Base-by-base conservation (phyloP, 2,113 vertebrate species). In the Bujurquina vittata region DNA sequence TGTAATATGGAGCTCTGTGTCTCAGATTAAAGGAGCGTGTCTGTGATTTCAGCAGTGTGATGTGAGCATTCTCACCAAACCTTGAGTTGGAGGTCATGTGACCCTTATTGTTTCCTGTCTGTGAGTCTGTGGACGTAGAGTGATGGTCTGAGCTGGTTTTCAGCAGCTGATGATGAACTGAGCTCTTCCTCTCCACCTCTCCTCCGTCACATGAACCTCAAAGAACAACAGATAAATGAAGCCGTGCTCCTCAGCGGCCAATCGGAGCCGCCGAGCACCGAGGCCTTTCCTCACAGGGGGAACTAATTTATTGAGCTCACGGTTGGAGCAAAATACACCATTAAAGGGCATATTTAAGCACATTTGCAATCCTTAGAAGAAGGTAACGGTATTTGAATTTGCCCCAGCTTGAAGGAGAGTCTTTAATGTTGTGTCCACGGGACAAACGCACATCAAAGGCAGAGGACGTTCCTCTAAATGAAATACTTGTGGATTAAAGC, bases 291-390 rank as follows among this genome's bases (percentile, higher is more conserved):
- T 86, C 83, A 60, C 85, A 72, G 83, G 84, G 83, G 86, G 78
- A 92, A 90, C 85, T 86, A 88, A 93, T 93, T 73, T 77, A 86
- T 83, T 89, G 87, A 84, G 86, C 86, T 84, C 62, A 72, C 78
- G 84, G 90, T 85, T 82, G 83, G 61, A 85, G 89, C 60, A 62
- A 88, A 85, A 90, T 62, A 37, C 65, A 81, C 82, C 91, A 92
- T 94, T 91, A 93, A 94, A 94, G 90, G 89, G 84, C 90, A 94
- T 79, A 91, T 93, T 94, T 89, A 92, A 91, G 93, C 92, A 84
- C 87, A 89, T 89, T 94, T 92, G 79, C 85, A 81, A 87, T 83
- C 89, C 84, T 89, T 83, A 91, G 87, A 93, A 89, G 89, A 93
- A 94, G 91, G 88, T 93, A 92, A 91, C 84, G 87, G 72, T 92